A percentile compares a stretch with the other conserved stretches of the same genome.
Conservation (phyloP, 2,113 vertebrate species). For the Chrysemys picta region DNA sequence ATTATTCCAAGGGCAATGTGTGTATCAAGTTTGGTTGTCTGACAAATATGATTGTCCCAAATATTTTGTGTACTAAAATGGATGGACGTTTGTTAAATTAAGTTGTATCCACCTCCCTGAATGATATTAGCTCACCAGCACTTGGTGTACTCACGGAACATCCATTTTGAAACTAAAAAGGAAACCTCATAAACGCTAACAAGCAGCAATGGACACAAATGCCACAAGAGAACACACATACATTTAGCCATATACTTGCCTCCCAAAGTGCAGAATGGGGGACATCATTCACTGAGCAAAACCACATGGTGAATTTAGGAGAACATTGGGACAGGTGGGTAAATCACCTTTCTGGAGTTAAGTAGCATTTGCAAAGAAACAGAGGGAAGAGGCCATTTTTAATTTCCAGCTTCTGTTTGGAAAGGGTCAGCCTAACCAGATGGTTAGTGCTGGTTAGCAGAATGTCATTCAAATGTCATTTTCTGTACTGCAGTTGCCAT, state of each 20-base stretch:
- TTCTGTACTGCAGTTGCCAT: not conserved
- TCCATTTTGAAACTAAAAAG: not conserved
- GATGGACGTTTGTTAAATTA: not conserved
- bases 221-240: not conserved
- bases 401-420: not conserved
- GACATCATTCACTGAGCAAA: not conserved
- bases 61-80: not conserved
- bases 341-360: not conserved
- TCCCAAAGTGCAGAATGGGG: not conserved
- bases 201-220: too few relatives aligned
- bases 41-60: not conserved
- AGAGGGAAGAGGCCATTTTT: not conserved
- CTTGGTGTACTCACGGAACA: not conserved
- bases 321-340: not conserved
- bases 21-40: not conserved
- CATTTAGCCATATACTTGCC: not conserved
- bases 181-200: not conserved
- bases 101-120: not conserved
- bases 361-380: not conserved
- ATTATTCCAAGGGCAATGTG: not conserved
- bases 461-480: not conserved
- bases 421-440: not conserved
- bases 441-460: not conserved
- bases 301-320: not conserved
- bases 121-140: not conserved